phyloP scores from a whole-genome alignment of 2,888 invertebrate species.

The Aporophyla lueneburgensis region DNA sequence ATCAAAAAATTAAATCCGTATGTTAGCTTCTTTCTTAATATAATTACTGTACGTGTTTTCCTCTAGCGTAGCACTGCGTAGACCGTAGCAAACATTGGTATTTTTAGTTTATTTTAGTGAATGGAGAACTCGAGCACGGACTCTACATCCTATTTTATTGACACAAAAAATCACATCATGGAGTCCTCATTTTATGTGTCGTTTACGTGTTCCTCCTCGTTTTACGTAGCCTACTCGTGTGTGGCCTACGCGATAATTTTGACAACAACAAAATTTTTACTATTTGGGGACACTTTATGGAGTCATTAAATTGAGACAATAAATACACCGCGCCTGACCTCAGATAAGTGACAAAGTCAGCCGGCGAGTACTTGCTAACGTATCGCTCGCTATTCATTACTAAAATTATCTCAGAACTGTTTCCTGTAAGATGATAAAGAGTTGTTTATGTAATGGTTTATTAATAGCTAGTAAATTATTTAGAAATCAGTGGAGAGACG shows the following conservation, averaged over 20 bases:
- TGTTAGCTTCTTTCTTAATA: not conserved
- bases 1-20: constrained; percentile 3
- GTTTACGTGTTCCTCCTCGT: too few relatives aligned
- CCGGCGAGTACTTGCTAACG: constrained; percentile 65
- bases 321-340: constrained; percentile 74
- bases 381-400: constrained; percentile 68
- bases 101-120: not conserved
- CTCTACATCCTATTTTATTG: not conserved
- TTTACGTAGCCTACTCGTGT: constrained; percentile 51
- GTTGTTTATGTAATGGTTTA: constrained; percentile 73
- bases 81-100: not conserved
- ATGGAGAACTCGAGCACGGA: not conserved
- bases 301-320: constrained; percentile 75
- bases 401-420: constrained; percentile 76
- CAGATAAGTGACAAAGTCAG: constrained; percentile 78
- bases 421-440: constrained; percentile 78
- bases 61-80: constrained; percentile 4
- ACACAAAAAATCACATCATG: not conserved
- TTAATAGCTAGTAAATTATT: constrained; percentile 68
- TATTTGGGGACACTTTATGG: constrained; percentile 69
- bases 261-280: constrained; percentile 62
- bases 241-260: constrained; percentile 60
- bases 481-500: constrained; percentile 42
- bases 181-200: not conserved
- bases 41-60: not conserved